Conservation (phyloP, 2,113 vertebrate species). For the Mixornis gularis region DNA sequence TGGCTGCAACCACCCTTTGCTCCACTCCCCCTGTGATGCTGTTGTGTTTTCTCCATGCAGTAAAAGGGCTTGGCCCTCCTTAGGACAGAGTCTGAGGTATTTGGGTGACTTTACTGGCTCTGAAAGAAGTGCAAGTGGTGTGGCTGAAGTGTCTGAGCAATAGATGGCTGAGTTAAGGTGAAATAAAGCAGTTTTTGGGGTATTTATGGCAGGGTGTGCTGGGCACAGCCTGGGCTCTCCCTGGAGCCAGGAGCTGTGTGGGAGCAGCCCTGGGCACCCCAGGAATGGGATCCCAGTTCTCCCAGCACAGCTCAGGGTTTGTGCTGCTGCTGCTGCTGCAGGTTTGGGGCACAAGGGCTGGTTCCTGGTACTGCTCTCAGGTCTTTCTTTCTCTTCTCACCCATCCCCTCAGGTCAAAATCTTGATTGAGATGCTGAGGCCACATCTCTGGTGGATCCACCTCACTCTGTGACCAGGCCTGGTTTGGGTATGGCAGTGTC, state of each 20-base stretch:
- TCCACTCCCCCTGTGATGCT: neutral
- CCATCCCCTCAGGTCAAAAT: neutral
- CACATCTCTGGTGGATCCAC: neutral
- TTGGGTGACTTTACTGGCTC: neutral
- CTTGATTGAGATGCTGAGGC: neutral
- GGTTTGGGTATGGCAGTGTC: neutral
- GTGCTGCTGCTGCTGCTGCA: neutral
- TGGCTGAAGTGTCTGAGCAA: neutral
- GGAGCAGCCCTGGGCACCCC: too few relatives aligned
- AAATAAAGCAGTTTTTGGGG: rapidly evolving
- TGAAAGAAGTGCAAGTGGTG: neutral
- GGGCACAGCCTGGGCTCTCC: too few relatives aligned
- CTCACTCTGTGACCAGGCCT: neutral
- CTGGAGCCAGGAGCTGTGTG: too few relatives aligned
- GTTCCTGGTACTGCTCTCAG: neutral
- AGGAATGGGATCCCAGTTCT: too few relatives aligned
- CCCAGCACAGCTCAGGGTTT: too few relatives aligned
- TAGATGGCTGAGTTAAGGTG: too few relatives aligned
- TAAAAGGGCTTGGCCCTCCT: neutral
- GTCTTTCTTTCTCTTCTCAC: neutral
- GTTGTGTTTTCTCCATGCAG: neutral
- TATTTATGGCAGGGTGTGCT: neutral
- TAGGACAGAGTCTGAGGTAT: neutral
- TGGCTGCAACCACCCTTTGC: neutral
- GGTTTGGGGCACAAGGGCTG: neutral